Evolutionary conservation across 2,113 vertebrate genomes (phyloP).

Genomic region (Lucifuga dentata): DNA sequence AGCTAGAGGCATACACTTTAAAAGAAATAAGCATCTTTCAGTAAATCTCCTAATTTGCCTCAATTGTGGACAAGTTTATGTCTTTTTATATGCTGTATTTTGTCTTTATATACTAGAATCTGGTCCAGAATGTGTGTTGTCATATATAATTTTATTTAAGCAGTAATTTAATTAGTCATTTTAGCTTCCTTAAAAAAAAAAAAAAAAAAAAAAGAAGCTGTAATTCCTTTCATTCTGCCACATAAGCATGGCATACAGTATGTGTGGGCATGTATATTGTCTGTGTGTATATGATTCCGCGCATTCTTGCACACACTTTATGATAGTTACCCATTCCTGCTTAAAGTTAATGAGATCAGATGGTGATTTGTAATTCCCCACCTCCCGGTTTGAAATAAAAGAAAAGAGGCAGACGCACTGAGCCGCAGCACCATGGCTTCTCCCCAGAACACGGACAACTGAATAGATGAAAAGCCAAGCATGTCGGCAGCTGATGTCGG

Average conservation of each 20-base stretch:
- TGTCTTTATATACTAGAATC: not conserved
- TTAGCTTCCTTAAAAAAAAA: too few species aligned
- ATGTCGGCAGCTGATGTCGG: slow-evolving; percentile 61
- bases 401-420: slow-evolving; percentile 30
- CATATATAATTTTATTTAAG: too few species aligned
- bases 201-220: too few species aligned
- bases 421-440: slow-evolving; percentile 58
- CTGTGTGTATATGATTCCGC: slow-evolving; percentile 19
- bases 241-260: too few species aligned
- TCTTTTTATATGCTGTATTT: not conserved
- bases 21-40: not conserved
- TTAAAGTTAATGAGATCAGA: not conserved
- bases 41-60: slow-evolving; percentile 6
- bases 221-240: too few species aligned
- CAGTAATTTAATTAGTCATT: too few species aligned
- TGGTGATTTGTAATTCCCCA: slow-evolving; percentile 48
- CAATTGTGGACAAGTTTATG: not conserved
- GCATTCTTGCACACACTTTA: not conserved
- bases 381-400: slow-evolving; percentile 52
- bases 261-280: not conserved
- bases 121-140: too few species aligned
- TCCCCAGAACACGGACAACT: slow-evolving; percentile 57
- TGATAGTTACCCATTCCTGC: slow-evolving; percentile 34
- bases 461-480: slow-evolving; percentile 72
- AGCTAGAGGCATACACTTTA: not conserved